Evolutionary conservation across 2,888 invertebrate species (phyloP).

Genomic region (Ctena decussata): DNA sequence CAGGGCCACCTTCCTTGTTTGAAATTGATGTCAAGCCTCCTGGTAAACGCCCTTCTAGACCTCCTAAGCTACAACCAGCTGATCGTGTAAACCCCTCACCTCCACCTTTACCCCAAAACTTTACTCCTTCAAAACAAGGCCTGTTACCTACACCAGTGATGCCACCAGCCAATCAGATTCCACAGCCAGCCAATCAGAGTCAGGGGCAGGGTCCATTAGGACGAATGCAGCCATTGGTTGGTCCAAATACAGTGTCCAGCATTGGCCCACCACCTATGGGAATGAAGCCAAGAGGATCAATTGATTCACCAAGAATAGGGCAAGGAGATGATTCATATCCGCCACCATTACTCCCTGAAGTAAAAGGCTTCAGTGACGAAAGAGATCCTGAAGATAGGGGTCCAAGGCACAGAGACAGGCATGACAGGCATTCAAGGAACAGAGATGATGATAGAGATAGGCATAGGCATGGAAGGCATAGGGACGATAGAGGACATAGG

Average conservation of each 20-base stretch:
- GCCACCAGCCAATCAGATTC: slow-evolving; percentile 1
- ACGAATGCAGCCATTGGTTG: neutral
- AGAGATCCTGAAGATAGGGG: slow-evolving; percentile 15
- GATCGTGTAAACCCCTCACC: neutral
- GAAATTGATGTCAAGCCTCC: neutral
- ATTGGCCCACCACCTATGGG: neutral
- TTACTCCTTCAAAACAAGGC: slow-evolving; percentile 2
- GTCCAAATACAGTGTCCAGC: slow-evolving; percentile 11
- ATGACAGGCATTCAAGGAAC: slow-evolving; percentile 31
- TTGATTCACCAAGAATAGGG: neutral
- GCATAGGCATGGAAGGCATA: neutral
- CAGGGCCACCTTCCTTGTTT: slow-evolving; percentile 8
- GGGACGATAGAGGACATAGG: slow-evolving; percentile 18
- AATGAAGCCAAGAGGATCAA: neutral
- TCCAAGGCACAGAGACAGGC: slow-evolving; percentile 35
- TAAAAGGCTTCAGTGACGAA: neutral
- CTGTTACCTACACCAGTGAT: slow-evolving; percentile 9
- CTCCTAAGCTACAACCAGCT: neutral
- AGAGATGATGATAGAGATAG: slow-evolving; percentile 23
- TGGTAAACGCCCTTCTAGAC: slow-evolving; percentile 6
- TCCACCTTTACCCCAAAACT: neutral
- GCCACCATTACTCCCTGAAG: neutral
- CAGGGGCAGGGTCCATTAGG: neutral
- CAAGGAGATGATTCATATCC: neutral
- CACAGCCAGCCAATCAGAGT: neutral